Evolutionary conservation across 2,888 invertebrate species (phyloP), one percentile per base, ranked within the genome.

Genomic region (Stenichneumon culpator): DNA sequence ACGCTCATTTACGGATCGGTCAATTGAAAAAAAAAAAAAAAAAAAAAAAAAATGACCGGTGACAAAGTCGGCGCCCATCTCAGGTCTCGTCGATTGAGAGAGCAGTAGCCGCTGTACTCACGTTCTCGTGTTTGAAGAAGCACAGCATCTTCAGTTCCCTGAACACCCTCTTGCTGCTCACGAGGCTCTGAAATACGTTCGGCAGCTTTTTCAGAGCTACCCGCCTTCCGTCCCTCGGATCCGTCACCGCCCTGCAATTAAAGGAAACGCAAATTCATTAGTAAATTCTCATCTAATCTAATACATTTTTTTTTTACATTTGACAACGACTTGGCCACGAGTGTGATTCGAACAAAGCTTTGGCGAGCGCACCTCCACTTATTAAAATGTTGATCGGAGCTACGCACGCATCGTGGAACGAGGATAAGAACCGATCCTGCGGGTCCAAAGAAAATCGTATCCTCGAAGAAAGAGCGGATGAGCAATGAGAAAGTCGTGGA

Each of bases 61-160:
- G 25, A 25, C 32, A 32, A 32, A 32, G 32, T 32, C 4, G 32
- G 4, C 32, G 5, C 5, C 32, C 32, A 32, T 32, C 32, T 32
- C 4, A 0, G 0, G 32, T 5, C 32, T 6, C 32, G 32, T 32
- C 32, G 32, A 32, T 6, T 6, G 32, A 32, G 1, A 28, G 32
- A 0, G 32, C 32, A 32, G 5, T 0, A 0, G 32, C 5, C 44
- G 44, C 14, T 44, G 14, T 14, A 97, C 98, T 97, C 95, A 99
- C 99, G 95, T 99, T 99, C 95, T 99, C 99, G 95, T 99, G 99
- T 96, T 99, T 99, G 96, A 99, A 99, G 95, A 99, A 99, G 95
- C 99, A 99, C 89, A 99, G 96, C 99, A 99, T 99, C 95, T 98
- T 98, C 93, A 99, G 96, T 95, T 99, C 99, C 90, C 99, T 96